These are phyloP conservation scores for Hymenochirus boettgeri DNA, from an alignment of 2,113 vertebrate genomes.

Conservation along the genomic window DNA sequence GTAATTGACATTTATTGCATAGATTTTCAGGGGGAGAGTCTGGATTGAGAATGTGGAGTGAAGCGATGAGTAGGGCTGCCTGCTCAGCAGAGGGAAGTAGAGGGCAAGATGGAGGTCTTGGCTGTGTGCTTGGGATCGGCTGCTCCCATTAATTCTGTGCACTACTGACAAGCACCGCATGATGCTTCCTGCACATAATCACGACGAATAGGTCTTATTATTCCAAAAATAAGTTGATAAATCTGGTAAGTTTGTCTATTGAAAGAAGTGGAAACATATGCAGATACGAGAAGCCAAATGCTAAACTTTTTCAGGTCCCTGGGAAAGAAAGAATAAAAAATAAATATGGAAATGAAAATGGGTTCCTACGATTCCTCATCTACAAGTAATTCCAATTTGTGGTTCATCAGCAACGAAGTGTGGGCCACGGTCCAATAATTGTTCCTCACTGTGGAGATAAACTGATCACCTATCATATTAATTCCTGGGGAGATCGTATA, in stretches of 20 bases:
- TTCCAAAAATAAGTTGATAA: slow-evolving; percentile 43
- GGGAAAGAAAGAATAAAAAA: too few species aligned
- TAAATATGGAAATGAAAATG: too few species aligned
- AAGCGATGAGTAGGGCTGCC: not conserved
- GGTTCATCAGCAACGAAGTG: not conserved
- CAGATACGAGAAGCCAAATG: slow-evolving; percentile 34
- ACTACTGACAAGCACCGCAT: slow-evolving; percentile 30
- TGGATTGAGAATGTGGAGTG: not conserved
- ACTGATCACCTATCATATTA: too few species aligned
- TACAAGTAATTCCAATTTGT: not conserved
- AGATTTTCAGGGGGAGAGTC: not conserved
- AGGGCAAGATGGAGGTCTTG: slow-evolving; percentile 29
- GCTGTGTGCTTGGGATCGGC: slow-evolving; percentile 18
- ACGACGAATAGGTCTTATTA: slow-evolving; percentile 39
- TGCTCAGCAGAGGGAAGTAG: not conserved
- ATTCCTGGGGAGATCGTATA: too few species aligned
- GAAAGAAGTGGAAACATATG: slow-evolving; percentile 40
- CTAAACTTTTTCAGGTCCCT: too few species aligned
- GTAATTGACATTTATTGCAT: slow-evolving; percentile 34
- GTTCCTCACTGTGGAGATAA: too few species aligned
- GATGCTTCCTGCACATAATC: slow-evolving; percentile 42
- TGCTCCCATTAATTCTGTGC: slow-evolving; percentile 37
- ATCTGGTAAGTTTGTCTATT: slow-evolving; percentile 39
- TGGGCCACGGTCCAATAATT: too few species aligned
- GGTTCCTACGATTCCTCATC: too few species aligned